Evolutionary conservation across 2,113 vertebrate genomes (phyloP), one percentile per base, ranked within the genome.

Genomic region (Stictonetta naevosa): DNA sequence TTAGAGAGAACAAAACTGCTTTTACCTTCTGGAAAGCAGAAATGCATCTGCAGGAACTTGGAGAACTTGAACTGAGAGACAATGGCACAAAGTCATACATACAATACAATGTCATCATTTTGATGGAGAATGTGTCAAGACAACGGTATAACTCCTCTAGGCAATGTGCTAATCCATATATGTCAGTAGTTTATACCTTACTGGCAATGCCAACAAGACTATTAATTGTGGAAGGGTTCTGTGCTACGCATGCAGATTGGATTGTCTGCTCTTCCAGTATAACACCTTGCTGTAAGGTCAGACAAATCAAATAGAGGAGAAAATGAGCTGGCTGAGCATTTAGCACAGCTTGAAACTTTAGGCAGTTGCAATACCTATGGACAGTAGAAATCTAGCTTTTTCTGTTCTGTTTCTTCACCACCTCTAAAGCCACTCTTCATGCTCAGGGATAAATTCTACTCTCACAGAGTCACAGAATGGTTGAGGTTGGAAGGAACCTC

Each of bases 241-340:
- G 56, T 88, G 64, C 59, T 77, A 1, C 60, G 68, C 60, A 67
- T 86, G 52, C 42, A 85, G 46, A 75, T 86, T 77, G 40, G 4
- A 46, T 83, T 88, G 34, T 44, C 59, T 88, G 0, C 60, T 88
- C 64, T 67, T 90, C 59, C 26, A 67, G 83, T 59, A 64, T 78
- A 90, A 86, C n/a, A 42, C 17, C n/a, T 92, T 96, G 80, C 86
- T 92, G 73, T 92, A 95, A 94, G 86, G 91, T 92, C 80, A 84
- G 73, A 59, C 55, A 71, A 93, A 63, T 74, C 23, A 88, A 88
- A 93, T 17, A 67, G 76, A 90, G 80, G 55, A 92, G 88, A 78
- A 92, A 86, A 75, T 59, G 56, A 88, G 72, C 38, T 90, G 66
- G 1, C 77, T 84, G 81, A 92, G 50, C 52, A 26, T 76, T 83